Conservation (phyloP, 2,888 invertebrate species). For the Loripinus fragilis region DNA sequence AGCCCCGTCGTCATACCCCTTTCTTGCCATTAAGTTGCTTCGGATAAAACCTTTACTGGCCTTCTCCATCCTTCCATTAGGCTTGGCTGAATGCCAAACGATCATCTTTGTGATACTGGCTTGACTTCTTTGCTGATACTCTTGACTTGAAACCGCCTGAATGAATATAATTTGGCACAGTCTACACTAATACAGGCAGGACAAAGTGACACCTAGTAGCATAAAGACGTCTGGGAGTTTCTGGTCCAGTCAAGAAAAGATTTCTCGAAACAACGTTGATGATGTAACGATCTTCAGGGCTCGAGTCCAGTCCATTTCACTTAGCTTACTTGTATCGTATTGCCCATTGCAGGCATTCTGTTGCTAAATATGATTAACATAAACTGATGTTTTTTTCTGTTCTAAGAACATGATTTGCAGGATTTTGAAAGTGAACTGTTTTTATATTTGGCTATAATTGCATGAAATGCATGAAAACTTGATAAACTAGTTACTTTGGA, state of each 20-base stretch:
- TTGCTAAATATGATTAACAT: no score
- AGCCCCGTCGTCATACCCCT: not conserved
- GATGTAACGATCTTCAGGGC: not conserved
- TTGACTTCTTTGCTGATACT: not conserved
- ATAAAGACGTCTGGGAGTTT: not conserved
- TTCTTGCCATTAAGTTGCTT: not conserved
- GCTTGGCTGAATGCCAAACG: not conserved
- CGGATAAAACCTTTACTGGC: conserved; percentile 14
- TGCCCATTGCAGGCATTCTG: no score
- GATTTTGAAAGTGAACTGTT: not conserved
- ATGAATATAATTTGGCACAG: not conserved
- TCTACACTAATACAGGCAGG: not conserved
- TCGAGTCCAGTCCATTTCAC: no score
- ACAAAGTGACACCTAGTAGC: not conserved
- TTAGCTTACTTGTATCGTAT: no score
- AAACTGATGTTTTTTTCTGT: no score
- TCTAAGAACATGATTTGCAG: not conserved
- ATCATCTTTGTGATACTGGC: not conserved
- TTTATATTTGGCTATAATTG: no score
- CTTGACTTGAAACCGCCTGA: not conserved
- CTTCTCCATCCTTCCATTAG: not conserved
- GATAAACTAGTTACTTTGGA: not conserved
- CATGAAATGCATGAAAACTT: not conserved
- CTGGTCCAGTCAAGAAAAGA: not conserved
- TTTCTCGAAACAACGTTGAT: not conserved